phyloP scores from a whole-genome alignment of 2,888 invertebrate species.

The Galerucella pusilla region DNA sequence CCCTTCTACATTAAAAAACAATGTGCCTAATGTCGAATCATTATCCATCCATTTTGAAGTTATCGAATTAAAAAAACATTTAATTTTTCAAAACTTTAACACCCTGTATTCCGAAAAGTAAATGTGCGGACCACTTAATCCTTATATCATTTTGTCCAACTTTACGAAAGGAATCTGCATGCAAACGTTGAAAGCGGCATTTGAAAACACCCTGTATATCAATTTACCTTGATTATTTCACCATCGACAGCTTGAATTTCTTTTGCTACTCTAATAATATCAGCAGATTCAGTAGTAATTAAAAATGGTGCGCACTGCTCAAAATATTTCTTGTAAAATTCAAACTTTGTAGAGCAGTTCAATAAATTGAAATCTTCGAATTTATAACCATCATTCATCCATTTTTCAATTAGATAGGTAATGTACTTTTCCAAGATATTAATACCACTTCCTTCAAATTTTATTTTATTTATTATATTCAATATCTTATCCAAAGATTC shows the following conservation, averaged over 20 bases:
- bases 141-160: too few relatives aligned
- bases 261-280: slow-evolving; percentile 45
- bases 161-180: too few relatives aligned
- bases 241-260: slow-evolving; percentile 40
- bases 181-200: too few relatives aligned
- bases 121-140: too few relatives aligned
- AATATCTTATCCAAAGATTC: slow-evolving; percentile 52
- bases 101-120: too few relatives aligned
- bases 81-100: too few relatives aligned
- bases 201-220: too few relatives aligned
- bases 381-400: slow-evolving; percentile 52
- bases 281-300: slow-evolving; percentile 58
- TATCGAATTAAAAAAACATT: too few relatives aligned
- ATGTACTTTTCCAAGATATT: slow-evolving; percentile 65
- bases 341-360: slow-evolving; percentile 56
- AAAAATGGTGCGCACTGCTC: slow-evolving; percentile 63
- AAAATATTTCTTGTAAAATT: slow-evolving; percentile 64
- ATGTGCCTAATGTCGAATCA: too few relatives aligned
- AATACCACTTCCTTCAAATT: slow-evolving; percentile 54
- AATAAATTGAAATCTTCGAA: slow-evolving; percentile 59
- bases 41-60: too few relatives aligned
- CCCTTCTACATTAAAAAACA: too few relatives aligned
- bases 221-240: slow-evolving; percentile 47
- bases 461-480: slow-evolving; percentile 50
- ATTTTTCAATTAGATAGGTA: slow-evolving; percentile 66